Base-by-base conservation (phyloP, 2,113 vertebrate species). In the Semnopithecus entellus region DNA sequence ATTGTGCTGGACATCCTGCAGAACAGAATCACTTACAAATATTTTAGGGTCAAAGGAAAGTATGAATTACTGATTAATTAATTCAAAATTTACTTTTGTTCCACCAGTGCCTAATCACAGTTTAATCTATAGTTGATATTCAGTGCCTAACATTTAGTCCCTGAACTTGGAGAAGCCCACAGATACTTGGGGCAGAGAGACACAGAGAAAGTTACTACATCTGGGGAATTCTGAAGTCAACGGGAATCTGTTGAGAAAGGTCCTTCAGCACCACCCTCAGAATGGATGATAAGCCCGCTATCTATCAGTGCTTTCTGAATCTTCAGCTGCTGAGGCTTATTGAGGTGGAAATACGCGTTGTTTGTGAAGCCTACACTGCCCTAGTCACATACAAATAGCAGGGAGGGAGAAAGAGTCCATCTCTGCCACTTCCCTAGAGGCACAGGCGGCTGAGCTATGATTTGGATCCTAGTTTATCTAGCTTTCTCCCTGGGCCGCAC, bases 1-100 rank as follows among this genome's bases (percentile, higher is more conserved):
- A 0, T 97, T 98, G 79, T 97, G 98, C 35, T 59, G 97, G 88
- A 98, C 96, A 4, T 90, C 98, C 99, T 99, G 95, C 14, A 90
- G 94, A 45, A 90, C 38, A 79, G 97, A 55, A 32, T 85, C 1
- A 25, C 6, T 85, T 57, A 84, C 96, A 22, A 97, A 16, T 48
- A 79, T 68, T 30, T 52, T 25, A 81, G 73, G 45, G 32, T 55
- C 45, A 73, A 35, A 40, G 40, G 32, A 81, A 87, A 38, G 6
- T 50, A 20, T 3, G 20, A 27, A 59, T 7, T 30, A 55, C 59
- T 30, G 12, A 17, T 17, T 35, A 25, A 70, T 81, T 25, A 64
- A 38, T 55, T 90, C 20, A 50, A 3, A 68, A 22, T 40, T 27
- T 30, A 30, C 45, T 93, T 93, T 23, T 38, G 38, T 70, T 43